Evolutionary conservation across 2,113 vertebrate genomes (phyloP).

Genomic region (Pontoporia blainvillei): DNA sequence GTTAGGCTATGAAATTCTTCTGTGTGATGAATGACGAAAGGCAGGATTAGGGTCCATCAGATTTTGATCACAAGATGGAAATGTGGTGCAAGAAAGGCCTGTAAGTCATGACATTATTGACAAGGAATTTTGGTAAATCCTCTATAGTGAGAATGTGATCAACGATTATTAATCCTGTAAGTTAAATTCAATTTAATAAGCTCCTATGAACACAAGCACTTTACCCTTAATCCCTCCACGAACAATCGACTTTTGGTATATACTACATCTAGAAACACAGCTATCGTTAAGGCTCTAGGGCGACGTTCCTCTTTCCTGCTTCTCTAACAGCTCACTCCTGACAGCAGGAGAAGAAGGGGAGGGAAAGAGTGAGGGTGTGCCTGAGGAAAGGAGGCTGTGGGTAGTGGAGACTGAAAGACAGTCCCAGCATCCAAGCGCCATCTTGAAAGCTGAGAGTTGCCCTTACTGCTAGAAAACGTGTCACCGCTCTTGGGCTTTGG

Average conservation of each 20-base stretch:
- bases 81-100: neutral
- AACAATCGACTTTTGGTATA: neutral
- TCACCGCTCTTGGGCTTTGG: neutral
- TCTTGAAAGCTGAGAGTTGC: neutral
- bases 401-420: no score
- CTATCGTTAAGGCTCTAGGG: neutral
- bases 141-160: neutral
- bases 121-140: neutral
- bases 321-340: neutral
- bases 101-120: neutral
- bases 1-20: neutral
- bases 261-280: neutral
- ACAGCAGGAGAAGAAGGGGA: neutral
- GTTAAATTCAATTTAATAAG: neutral
- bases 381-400: neutral
- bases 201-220: neutral
- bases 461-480: neutral
- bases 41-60: neutral
- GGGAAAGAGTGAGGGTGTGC: neutral
- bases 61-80: neutral
- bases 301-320: neutral
- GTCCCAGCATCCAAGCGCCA: rapidly evolving
- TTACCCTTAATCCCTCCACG: neutral
- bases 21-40: neutral
- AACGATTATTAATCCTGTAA: neutral